phyloP scores from a whole-genome alignment of 2,113 vertebrate species.

The Euleptes europaea region DNA sequence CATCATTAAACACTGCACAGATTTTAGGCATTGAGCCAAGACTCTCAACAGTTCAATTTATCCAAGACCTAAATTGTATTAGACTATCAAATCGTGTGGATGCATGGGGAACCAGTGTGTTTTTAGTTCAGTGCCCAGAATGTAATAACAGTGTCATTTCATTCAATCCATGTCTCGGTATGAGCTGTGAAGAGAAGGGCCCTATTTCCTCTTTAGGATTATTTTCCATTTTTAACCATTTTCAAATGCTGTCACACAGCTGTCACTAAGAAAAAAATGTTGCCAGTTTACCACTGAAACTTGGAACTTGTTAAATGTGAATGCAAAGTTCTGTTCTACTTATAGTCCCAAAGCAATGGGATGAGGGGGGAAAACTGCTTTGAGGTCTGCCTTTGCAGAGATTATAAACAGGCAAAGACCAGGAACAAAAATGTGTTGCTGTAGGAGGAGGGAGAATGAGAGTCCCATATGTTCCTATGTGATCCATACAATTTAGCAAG shows the following conservation, averaged over 20 bases:
- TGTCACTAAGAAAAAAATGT: constrained; percentile 66
- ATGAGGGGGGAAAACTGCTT: constrained; percentile 16
- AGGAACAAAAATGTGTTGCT: constrained; percentile 53
- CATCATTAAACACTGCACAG: constrained; percentile 57
- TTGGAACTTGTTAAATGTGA: constrained; percentile 65
- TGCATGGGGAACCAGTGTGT: constrained; percentile 49
- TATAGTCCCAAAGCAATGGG: constrained; percentile 45
- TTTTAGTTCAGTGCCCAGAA: constrained; percentile 42
- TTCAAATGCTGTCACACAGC: constrained; percentile 64
- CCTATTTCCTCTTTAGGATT: constrained; percentile 55
- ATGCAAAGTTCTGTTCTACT: constrained; percentile 50
- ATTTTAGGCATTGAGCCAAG: constrained; percentile 66
- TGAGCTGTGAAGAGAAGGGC: constrained; percentile 49
- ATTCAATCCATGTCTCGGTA: constrained; percentile 51
- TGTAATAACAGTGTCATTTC: constrained; percentile 44
- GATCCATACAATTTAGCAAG: constrained; percentile 74
- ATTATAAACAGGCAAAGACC: constrained; percentile 54
- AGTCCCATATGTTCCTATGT: constrained; percentile 61
- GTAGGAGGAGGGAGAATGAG: constrained; percentile 67
- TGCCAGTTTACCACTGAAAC: constrained; percentile 57
- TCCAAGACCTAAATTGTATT: constrained; percentile 58
- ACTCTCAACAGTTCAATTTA: constrained; percentile 68
- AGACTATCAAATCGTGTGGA: constrained; percentile 67
- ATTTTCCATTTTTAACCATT: constrained; percentile 70
- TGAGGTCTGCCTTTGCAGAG: constrained; percentile 66